Evolutionary conservation across 2,113 vertebrate species (phyloP), one percentile per base, ranked within the genome.

Genomic region (Bostrychus sinensis): DNA sequence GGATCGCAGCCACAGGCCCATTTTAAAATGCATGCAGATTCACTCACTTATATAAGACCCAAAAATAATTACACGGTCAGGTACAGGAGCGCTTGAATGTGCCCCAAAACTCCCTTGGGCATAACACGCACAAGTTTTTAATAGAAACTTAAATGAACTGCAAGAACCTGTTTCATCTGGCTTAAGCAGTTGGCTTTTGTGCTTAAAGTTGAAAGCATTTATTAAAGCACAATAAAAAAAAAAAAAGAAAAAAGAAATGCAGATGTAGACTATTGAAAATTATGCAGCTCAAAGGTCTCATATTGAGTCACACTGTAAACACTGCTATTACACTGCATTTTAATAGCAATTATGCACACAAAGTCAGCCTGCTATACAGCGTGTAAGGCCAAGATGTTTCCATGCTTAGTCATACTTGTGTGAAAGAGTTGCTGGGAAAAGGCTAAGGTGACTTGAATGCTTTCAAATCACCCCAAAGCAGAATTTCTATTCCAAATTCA

Each of bases 41-140:
- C 45, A 46, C 81, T 69, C 17, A 56, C 62, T 80, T 57, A 72
- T 55, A 42, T 64, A 72, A 69, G 57, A 62, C 48, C 46, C 48
- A 51, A 28, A 62, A 58, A 84, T 70, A 75, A 88, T 79, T 62
- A 73, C 66, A 72, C 0, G 23, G 69, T 66, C 75, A 82, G 56
- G 62, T 72, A 69, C 56, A 53, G 56, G 37, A 78, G 55, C 32
- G 28, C 39, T 72, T 72, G 32, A 68, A 65, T 43, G 28, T 66
- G 41, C 13, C 51, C 41, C 7, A 48, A 64, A 7, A 28, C 17
- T 62, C 42, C 38, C 26, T 2, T 1, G 9, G 72, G 19, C 48
- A 67, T 37, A 26, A 17, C 7, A 63, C 30, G 70, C 43, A 72
- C 48, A 39, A 78, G 4, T 26, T 28, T 41, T 79, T 63, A 37